These are phyloP conservation scores for Bubo bubo DNA, from an alignment of 2,113 vertebrate genomes.

Conservation along the genomic window DNA sequence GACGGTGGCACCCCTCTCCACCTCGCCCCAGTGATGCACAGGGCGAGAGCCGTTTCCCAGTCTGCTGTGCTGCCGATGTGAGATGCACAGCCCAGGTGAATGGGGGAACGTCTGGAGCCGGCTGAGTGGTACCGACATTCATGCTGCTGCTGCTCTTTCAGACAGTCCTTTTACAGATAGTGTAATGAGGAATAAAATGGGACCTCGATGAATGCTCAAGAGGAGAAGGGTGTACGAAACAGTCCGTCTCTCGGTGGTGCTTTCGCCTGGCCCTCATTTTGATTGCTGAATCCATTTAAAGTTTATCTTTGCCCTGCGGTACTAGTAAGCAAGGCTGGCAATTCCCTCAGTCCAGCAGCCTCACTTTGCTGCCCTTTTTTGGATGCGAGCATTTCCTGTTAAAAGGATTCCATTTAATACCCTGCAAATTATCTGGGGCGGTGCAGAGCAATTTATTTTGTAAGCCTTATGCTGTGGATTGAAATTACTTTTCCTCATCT, in stretches of 20 bases:
- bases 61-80: background rate
- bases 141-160: background rate
- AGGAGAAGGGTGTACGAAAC: background rate
- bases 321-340: slow-evolving; percentile 1
- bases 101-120: rapidly evolving
- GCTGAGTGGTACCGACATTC: rapidly evolving
- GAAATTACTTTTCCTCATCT: slow-evolving; percentile 61
- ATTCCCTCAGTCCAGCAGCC: background rate
- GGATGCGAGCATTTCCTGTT: background rate
- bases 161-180: background rate
- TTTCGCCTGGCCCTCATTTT: background rate
- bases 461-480: slow-evolving; percentile 14
- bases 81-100: rapidly evolving
- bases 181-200: background rate
- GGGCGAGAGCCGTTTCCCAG: background rate
- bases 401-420: slow-evolving; percentile 64
- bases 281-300: background rate
- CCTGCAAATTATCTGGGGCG: slow-evolving; percentile 59
- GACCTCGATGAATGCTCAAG: background rate
- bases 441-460: slow-evolving; percentile 61
- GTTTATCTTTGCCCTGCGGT: slow-evolving; percentile 13
- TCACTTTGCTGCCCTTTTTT: slow-evolving; percentile 5
- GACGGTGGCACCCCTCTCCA: rapidly evolving
- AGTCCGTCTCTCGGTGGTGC: background rate
- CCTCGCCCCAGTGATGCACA: rapidly evolving